Base-by-base conservation (phyloP, 2,888 invertebrate genomes). In the Parasteatoda lunata region DNA sequence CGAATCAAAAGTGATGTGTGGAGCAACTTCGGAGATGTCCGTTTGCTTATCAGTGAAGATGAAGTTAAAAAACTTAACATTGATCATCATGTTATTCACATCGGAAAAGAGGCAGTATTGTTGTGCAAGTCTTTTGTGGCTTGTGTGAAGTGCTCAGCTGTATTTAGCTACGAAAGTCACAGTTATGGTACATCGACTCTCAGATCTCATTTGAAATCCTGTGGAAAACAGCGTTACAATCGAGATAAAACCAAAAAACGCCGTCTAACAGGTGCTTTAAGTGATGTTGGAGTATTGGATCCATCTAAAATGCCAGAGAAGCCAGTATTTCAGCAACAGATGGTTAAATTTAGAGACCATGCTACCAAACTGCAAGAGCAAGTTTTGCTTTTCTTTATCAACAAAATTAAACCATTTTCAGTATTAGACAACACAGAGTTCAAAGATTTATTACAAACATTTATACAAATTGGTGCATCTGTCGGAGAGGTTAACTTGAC, bases 141-240 rank as follows among this genome's bases (percentile, higher is more conserved):
- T 11, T 88, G 88, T 76, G 84, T 82, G 2, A 85, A 85, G 45
- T 88, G 88, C 64, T 86, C 78, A 9, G 84, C 85, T 9, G 88
- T 88, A 6, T 88, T 88, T 52, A 88, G 84, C n/a, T 88, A 88
- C 65, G 88, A 88, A 49, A 85, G 88, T 59, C 88, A 88, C 59
- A 85, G 84, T 59, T 88, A 88, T 82, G 88, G 88, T 64, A 88
- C 88, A 4, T 85, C 88, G 8, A 85, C 84, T 54, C 75, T 88
- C 0, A 68, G 84, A 51, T 79, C 84, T 13, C 88, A 88, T 76
- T 45, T 86, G 7, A 88, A 88, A 11, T 85, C 84, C 3, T 88
- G 88, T 54, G 88, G 88, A 4, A 84, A 84, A 48, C 88, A 84
- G 15, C 59, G 88, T 4, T 76, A 80, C n/a, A 88, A 88, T 45